Percentiles rank a stretch among this genome's conserved stretches.
phyloP scores from a whole-genome alignment of 2,113 vertebrate genomes.

The Sinocyclocheilus anophthalmus region DNA sequence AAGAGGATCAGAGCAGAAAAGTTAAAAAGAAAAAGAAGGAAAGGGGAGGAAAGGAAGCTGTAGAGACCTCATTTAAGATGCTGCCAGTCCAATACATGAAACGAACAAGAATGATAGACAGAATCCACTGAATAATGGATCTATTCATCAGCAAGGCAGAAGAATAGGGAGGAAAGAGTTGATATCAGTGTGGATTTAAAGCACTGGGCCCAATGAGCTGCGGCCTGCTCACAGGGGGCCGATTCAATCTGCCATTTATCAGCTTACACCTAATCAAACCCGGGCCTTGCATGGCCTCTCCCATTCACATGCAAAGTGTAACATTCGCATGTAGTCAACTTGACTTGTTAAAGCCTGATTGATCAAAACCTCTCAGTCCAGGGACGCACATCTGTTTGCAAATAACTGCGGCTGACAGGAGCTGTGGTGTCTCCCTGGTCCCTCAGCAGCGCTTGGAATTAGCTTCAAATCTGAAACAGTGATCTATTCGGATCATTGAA shows the following conservation, averaged over 20 bases:
- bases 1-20: not conserved
- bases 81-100: constrained; percentile 76
- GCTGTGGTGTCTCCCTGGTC: constrained; percentile 35
- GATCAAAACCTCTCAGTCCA: constrained; percentile 71
- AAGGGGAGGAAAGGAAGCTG: constrained; percentile 38
- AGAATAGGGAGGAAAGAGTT: constrained; percentile 73
- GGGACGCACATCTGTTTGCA: constrained; percentile 80
- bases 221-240: constrained; percentile 68
- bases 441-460: constrained; percentile 47
- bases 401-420: constrained; percentile 64
- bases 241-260: constrained; percentile 80
- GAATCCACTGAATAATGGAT: constrained; percentile 75
- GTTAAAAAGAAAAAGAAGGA: constrained; percentile 18
- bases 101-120: constrained; percentile 67
- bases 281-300: constrained; percentile 65
- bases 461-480: constrained; percentile 36
- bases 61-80: constrained; percentile 66
- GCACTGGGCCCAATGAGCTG: constrained; percentile 73
- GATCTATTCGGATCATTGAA: constrained; percentile 52
- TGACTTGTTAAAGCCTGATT: constrained; percentile 83
- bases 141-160: constrained; percentile 73
- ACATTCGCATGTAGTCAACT: constrained; percentile 80
- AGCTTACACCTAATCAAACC: constrained; percentile 79
- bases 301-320: constrained; percentile 77
- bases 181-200: constrained; percentile 77